phyloP scores from a whole-genome alignment of 2,888 invertebrate genomes.

The Xestobium rufovillosum region DNA sequence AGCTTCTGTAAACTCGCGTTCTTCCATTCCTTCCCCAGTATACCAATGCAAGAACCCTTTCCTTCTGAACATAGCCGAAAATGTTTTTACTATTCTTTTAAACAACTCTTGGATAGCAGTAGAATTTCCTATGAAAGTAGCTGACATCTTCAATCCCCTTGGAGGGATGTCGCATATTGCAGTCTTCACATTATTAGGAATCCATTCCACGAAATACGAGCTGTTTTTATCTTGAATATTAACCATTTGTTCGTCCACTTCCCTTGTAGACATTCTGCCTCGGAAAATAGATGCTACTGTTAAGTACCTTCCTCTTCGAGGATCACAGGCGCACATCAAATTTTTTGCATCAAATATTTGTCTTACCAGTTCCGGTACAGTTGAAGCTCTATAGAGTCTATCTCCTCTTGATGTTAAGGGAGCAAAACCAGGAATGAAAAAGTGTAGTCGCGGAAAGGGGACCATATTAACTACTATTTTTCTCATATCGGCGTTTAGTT shows the following conservation, averaged over 20 bases:
- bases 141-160: conserved; percentile 58
- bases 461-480: conserved; percentile 56
- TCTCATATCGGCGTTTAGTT: conserved; percentile 59
- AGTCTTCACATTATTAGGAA: conserved; percentile 65
- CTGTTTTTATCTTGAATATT: conserved; percentile 61
- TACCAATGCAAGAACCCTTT: conserved; percentile 76
- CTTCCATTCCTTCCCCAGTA: conserved; percentile 67
- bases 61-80: conserved; percentile 57
- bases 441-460: conserved; percentile 59
- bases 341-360: conserved; percentile 80
- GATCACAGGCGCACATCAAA: conserved; percentile 87
- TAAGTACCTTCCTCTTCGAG: conserved; percentile 68
- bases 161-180: conserved; percentile 66
- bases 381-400: conserved; percentile 64
- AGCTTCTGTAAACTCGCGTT: conserved; percentile 66
- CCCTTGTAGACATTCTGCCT: conserved; percentile 61
- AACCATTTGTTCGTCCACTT: conserved; percentile 54
- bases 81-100: conserved; percentile 47
- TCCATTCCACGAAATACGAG: conserved; percentile 61
- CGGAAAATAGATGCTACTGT: conserved; percentile 77
- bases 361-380: conserved; percentile 70
- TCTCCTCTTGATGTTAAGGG: conserved; percentile 52
- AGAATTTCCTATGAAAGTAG: conserved; percentile 58
- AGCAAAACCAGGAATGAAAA: conserved; percentile 60
- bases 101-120: conserved; percentile 74